Evolutionary conservation across 2,113 vertebrate genomes (phyloP).

Genomic region (Oxygymnocypris stewartii): DNA sequence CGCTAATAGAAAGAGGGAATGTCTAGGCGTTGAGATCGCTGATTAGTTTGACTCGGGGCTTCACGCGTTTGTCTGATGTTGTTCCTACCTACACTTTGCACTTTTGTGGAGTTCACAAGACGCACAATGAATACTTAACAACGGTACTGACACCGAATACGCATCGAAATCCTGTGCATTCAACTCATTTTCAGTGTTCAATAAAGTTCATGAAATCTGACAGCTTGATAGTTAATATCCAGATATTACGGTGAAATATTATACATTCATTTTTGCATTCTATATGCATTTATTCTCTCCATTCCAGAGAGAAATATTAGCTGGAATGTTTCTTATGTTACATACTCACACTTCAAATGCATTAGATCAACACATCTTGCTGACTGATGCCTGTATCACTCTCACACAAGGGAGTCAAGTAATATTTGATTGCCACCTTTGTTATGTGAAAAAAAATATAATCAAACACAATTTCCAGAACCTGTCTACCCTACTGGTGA

Average conservation of each 20-base stretch:
- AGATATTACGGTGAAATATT: background rate
- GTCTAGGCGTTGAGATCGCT: constrained; percentile 49
- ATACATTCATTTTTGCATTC: background rate
- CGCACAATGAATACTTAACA: background rate
- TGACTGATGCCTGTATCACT: constrained; percentile 35
- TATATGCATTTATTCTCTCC: background rate
- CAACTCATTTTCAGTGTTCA: background rate
- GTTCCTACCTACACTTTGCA: constrained; percentile 13
- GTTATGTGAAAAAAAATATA: constrained; percentile 25
- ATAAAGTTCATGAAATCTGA: background rate
- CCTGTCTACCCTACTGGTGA: constrained; percentile 17
- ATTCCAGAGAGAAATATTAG: background rate
- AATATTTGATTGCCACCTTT: constrained; percentile 51
- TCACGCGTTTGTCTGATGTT: constrained; percentile 42
- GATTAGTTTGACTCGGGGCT: constrained; percentile 54
- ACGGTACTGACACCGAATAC: background rate
- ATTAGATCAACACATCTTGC: background rate
- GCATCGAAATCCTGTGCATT: background rate
- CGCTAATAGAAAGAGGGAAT: constrained; percentile 60
- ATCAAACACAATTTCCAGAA: constrained; percentile 41
- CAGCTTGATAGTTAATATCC: constrained; percentile 3
- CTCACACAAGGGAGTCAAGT: constrained; percentile 28
- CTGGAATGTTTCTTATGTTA: background rate
- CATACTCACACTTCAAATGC: constrained; percentile 3
- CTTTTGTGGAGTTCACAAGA: constrained; percentile 14